These are phyloP conservation scores for Procavia capensis DNA, from an alignment of 2,113 vertebrate species.

Conservation along the genomic window DNA sequence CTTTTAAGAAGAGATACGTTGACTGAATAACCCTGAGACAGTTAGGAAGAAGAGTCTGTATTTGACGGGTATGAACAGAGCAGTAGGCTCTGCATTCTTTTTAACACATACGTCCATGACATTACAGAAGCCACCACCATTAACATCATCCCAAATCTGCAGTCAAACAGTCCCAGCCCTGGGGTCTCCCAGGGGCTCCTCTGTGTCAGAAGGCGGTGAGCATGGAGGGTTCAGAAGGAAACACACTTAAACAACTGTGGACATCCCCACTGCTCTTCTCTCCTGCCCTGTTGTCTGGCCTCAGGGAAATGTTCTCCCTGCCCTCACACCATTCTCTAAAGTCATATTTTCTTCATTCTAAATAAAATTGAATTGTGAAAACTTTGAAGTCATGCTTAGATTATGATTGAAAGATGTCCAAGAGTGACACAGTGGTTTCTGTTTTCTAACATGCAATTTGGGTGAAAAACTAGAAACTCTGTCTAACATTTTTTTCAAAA, in stretches of 20 bases:
- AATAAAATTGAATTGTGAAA: constrained; percentile 48
- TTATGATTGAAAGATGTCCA: constrained; percentile 59
- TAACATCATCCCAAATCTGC: rapidly evolving
- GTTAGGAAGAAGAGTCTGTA: background rate
- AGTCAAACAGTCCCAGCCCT: background rate
- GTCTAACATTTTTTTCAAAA: constrained; percentile 70
- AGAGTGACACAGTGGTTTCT: background rate
- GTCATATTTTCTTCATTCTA: constrained; percentile 35
- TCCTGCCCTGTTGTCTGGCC: background rate
- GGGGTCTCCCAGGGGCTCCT: background rate
- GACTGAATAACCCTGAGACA: background rate
- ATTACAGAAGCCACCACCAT: rapidly evolving
- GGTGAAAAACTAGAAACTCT: constrained; percentile 71
- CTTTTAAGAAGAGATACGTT: background rate
- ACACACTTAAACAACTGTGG: no score
- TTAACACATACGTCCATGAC: background rate
- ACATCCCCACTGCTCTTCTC: rapidly evolving
- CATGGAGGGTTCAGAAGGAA: rapidly evolving
- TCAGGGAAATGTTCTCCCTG: background rate
- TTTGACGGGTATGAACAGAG: rapidly evolving
- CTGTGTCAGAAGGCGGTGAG: rapidly evolving
- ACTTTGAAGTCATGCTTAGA: constrained; percentile 38
- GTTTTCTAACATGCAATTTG: constrained; percentile 69
- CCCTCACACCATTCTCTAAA: background rate
- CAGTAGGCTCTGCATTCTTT: rapidly evolving